A percentile compares a stretch with the other conserved stretches of the same genome.
phyloP scores from a whole-genome alignment of 2,113 vertebrate genomes.

The Oostethus manadensis region DNA sequence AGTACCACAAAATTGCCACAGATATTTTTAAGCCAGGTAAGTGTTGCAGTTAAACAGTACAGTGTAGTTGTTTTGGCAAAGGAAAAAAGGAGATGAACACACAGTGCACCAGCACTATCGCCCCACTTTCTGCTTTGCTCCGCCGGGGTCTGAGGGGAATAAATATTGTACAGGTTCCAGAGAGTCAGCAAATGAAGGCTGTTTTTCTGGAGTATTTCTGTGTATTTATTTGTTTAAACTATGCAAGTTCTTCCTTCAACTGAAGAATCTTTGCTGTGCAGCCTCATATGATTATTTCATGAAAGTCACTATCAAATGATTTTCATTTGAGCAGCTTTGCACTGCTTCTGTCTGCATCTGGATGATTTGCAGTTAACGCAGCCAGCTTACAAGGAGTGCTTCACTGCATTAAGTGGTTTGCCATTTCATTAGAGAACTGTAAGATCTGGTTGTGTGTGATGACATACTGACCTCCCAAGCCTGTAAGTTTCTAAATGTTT shows the following conservation, averaged over 20 bases:
- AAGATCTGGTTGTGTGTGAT: not conserved
- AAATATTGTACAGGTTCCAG: constrained; percentile 20
- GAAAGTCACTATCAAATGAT: constrained; percentile 24
- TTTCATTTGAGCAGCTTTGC: constrained; percentile 11
- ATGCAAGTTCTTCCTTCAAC: constrained; percentile 16
- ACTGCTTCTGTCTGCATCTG: constrained; percentile 18
- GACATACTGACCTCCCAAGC: not conserved
- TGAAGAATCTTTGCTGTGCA: constrained; percentile 22
- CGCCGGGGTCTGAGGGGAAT: constrained; percentile 15
- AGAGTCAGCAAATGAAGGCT: constrained; percentile 20
- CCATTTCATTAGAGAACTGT: not conserved
- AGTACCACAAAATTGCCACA: no score
- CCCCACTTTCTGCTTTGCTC: constrained; percentile 20
- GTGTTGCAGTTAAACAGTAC: constrained; percentile 19
- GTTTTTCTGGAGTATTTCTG: constrained; percentile 20
- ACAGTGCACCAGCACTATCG: constrained; percentile 13
- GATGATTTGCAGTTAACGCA: constrained; percentile 8
- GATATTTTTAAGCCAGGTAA: constrained; percentile 17
- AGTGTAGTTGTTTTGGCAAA: constrained; percentile 21
- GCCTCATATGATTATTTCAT: constrained; percentile 14
- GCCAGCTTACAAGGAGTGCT: constrained; percentile 4
- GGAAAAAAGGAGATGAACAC: constrained; percentile 16
- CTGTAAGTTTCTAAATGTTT: no score
- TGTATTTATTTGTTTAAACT: constrained; percentile 32
- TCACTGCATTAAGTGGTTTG: not conserved